Evolutionary conservation across 2,113 vertebrate species (phyloP), one percentile per base, ranked within the genome.

Genomic region (Variabilichromis moorii): DNA sequence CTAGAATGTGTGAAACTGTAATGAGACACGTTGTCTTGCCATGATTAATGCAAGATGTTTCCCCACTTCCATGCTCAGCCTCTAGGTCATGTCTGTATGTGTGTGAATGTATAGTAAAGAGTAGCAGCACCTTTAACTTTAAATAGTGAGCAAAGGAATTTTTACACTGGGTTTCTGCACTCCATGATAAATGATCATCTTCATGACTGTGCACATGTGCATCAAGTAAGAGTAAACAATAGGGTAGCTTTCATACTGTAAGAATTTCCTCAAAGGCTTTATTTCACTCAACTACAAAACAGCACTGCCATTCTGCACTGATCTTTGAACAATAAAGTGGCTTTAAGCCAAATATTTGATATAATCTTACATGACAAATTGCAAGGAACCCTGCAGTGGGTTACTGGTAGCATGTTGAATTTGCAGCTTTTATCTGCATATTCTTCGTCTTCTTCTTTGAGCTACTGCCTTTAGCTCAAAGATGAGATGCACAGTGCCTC

Each of bases 41-140:
- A 86, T 96, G 59, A 94, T 93, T 95, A 88, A 95, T 95, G 85
- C 88, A 95, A 91, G 88, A 88, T 71, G 80, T 89, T 92, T 86
- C 63, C 87, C 40, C 68, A 84, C 45, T 55, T 90, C 54, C 66
- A 51, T 87, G 80, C 61, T 37, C 84, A 24, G 57, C 87, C 84
- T 85, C 16, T 24, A 21, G 86, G 73, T 87, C 84, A 55, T 33
- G 53, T 79, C 47, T 35, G 51, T 76, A 26, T 35, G 17, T 51
- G 31, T 54, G 47, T 37, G 10, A 68, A 31, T 31, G 54, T 68
- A 51, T 42, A 16, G 42, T 53, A 73, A 85, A 42, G 63, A 59
- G 55, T 81, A 24, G 71, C 59, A 50, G 33, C 55, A 76, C 68
- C 71, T 78, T 78, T 78, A 78, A 50, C 16, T 50, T 78, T 1